Base-by-base conservation (phyloP, 2,113 vertebrate species). In the Hepsetus odoe region DNA sequence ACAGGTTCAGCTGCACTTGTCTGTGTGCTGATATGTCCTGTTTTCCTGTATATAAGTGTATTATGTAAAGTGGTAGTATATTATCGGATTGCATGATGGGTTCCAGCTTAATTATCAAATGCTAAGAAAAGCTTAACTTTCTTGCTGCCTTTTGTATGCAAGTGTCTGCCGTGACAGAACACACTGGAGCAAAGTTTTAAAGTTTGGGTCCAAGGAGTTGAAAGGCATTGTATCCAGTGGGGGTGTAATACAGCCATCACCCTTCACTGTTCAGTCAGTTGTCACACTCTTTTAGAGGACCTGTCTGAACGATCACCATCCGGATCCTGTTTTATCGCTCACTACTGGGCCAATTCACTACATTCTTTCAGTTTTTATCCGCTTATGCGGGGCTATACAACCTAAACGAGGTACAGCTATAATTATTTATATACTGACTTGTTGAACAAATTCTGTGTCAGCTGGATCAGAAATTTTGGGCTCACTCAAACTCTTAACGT, bases 221-320 rank as follows among this genome's bases (percentile, higher is more conserved):
- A 49, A 72, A 72, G 28, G 28, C 69, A 72, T 28, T 30, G 69
- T 51, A 16, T 55, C 69, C 26, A 53, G 46, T 72, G 46, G 32
- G 77, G 58, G 68, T 79, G 77, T 55, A 53, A 79, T 42, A 55
- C 28, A 13, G 69, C 13, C 44, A 55, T 72, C 46, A 51, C 58
- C 26, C 42, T 30, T 14, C 69, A 49, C 69, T 72, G 69, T n/a
- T 49, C 3, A 30, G 46, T 46, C 69, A 28, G 69, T 49, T 72
- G 69, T 78, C 46, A 35, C 64, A n/a, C 64, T 67, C 22, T 3
- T 7, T 67, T 49, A 58, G 53, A 59, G 30, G 18, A 26, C 24
- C 35, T 61, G 71, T 30, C 10, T 44, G 71, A 24, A 14, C 32
- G 38, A 61, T 10, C 67, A 33, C 56, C 24, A 16, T 42, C 59